Conservation (phyloP, 2,113 vertebrate genomes). For the Gymnorhina tibicen region DNA sequence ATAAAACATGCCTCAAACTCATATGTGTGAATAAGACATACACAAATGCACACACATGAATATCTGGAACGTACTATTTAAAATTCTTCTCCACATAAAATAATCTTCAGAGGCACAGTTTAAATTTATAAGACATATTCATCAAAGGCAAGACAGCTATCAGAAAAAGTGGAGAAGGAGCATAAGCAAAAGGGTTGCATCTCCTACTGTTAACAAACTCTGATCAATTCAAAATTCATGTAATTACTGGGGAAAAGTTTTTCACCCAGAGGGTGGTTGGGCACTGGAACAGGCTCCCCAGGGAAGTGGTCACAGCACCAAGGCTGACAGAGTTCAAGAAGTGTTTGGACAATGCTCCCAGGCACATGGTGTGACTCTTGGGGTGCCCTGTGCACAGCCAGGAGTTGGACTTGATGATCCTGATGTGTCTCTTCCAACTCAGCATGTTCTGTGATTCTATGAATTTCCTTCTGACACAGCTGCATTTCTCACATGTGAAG, state of each 20-base stretch:
- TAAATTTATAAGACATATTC: neutral
- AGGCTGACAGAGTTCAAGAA: neutral
- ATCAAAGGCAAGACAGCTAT: neutral
- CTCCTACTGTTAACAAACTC: neutral
- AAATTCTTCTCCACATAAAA: neutral
- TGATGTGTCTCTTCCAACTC: neutral
- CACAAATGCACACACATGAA: neutral
- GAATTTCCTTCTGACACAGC: neutral
- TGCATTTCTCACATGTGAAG: neutral
- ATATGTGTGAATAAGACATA: accelerated
- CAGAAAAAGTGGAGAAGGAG: neutral
- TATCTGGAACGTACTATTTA: neutral
- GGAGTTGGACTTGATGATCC: neutral
- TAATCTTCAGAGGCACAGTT: neutral
- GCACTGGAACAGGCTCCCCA: neutral
- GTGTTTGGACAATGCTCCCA: neutral
- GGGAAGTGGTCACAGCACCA: neutral
- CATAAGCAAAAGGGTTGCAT: neutral
- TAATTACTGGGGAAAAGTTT: neutral
- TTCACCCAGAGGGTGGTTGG: neutral
- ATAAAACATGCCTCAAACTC: neutral
- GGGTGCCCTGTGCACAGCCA: neutral
- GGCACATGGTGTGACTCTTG: neutral
- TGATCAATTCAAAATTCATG: neutral
- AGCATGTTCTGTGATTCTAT: neutral